Evolutionary conservation across 2,797 vertebrate genomes (phyloP), one percentile per base, ranked within the genome.

Genomic region (Thamnophis elegans): DNA sequence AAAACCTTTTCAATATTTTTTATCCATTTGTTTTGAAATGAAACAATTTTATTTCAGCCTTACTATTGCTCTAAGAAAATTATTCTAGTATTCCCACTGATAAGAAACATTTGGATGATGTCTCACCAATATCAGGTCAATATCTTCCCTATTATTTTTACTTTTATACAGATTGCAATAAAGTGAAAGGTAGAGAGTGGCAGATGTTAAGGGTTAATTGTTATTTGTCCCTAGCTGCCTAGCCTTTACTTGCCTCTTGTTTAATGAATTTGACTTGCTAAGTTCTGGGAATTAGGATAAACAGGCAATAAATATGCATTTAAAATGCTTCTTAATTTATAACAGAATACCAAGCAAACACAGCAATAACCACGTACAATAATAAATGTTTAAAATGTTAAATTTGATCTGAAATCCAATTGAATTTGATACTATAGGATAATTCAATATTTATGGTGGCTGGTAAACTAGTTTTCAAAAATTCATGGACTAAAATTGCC

Each of bases 211-310:
- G 89, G 51, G n/a, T 5, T 87, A 60, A 10, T 36, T 93, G 51
- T 87, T 93, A 95, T 94, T 94, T 93, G 73, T 9, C 54, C 0
- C 18, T 59, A 7, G 60, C 3, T 0, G 0, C 42, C 5, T 89
- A 92, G 92, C 85, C 87, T 93, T 20, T 62, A 82, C 92, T 85
- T 65, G 7, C 22, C 28, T 87, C 1, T 54, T 51, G 92, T 82
- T 93, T 92, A 94, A 89, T 65, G 8, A 94, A 13, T 59, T 90
- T 78, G 42, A 90, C 90, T 89, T 36, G 65, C 36, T 53, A 10
- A 90, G 91, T 47, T 87, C 47, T 93, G 82, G n/a, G 90, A 60
- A 51, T 78, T 78, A 65, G 22, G 28, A 92, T 94, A 87, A 94
- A 78, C 26, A 94, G 28, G 59, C 87, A 14, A 2, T 36, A 89